Percentiles rank a stretch among this genome's conserved stretches.
phyloP scores from a whole-genome alignment of 2,797 vertebrate genomes.

The Acipenser oxyrinchus region DNA sequence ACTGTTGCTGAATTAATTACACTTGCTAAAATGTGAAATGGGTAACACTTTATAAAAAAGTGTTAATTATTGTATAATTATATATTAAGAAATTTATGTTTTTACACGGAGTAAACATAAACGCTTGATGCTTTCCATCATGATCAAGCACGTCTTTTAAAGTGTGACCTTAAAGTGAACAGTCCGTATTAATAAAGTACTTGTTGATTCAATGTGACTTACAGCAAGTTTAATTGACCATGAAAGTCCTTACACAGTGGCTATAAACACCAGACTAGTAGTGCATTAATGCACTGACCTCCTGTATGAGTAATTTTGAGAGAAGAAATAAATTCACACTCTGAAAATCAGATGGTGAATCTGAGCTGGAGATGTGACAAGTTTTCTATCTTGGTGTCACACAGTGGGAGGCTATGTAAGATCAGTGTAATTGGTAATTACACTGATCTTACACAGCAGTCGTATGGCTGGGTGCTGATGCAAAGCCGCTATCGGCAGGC shows the following conservation, averaged over 20 bases:
- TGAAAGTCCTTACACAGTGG: constrained; percentile 46
- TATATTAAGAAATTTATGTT: too few relatives aligned
- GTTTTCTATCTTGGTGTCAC: constrained; percentile 10
- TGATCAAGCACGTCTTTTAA: too few relatives aligned
- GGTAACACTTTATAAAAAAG: too few relatives aligned
- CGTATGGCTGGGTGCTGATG: constrained; percentile 2
- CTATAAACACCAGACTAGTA: background rate
- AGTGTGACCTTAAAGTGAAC: too few relatives aligned
- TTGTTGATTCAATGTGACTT: constrained; percentile 44
- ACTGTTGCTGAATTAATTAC: too few relatives aligned
- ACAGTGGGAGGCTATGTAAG: background rate
- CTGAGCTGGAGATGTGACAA: constrained; percentile 4
- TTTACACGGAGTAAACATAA: too few relatives aligned
- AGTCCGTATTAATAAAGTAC: background rate
- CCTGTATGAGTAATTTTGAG: background rate
- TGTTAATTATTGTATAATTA: too few relatives aligned
- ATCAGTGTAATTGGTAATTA: background rate
- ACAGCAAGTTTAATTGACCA: constrained; percentile 52
- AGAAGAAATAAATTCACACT: background rate
- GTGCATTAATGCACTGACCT: background rate
- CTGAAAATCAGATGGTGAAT: background rate
- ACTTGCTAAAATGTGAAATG: too few relatives aligned
- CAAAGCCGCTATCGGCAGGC: constrained; percentile 10
- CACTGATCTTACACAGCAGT: background rate
- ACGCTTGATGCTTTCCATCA: too few relatives aligned